A percentile compares a stretch with the other conserved stretches of the same genome.
Conservation (phyloP, 2,113 vertebrate genomes). For the Phainopepla nitens region DNA sequence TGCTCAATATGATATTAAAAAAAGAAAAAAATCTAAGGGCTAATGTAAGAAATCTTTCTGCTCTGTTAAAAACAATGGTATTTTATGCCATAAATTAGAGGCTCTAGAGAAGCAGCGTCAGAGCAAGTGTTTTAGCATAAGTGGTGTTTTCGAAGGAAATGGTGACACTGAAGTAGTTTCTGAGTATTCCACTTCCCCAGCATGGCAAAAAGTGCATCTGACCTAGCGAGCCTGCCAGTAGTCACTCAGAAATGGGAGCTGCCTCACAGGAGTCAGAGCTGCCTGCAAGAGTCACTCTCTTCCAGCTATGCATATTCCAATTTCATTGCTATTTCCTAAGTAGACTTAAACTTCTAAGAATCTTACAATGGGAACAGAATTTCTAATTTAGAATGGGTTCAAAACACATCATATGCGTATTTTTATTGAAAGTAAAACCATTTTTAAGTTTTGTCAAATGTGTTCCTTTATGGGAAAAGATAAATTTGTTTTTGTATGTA, state of each 20-base stretch:
- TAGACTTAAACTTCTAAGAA: neutral
- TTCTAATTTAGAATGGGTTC: neutral
- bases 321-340: neutral
- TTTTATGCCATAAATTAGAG: conserved; percentile 28
- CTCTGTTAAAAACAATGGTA: conserved; percentile 11
- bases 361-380: neutral
- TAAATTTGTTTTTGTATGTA: neutral
- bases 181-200: neutral
- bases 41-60: conserved; percentile 11
- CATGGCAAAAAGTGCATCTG: neutral
- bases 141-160: neutral
- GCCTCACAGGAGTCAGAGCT: neutral
- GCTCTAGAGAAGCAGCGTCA: neutral
- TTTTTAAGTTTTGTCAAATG: neutral
- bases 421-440: neutral
- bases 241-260: neutral
- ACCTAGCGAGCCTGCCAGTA: neutral
- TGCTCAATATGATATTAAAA: neutral
- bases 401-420: neutral
- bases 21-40: neutral
- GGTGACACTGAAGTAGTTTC: neutral
- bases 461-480: neutral
- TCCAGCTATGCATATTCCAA: neutral
- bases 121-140: neutral
- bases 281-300: neutral